phyloP scores from a whole-genome alignment of 2,888 invertebrate species.

The Notodonta ziczac region DNA sequence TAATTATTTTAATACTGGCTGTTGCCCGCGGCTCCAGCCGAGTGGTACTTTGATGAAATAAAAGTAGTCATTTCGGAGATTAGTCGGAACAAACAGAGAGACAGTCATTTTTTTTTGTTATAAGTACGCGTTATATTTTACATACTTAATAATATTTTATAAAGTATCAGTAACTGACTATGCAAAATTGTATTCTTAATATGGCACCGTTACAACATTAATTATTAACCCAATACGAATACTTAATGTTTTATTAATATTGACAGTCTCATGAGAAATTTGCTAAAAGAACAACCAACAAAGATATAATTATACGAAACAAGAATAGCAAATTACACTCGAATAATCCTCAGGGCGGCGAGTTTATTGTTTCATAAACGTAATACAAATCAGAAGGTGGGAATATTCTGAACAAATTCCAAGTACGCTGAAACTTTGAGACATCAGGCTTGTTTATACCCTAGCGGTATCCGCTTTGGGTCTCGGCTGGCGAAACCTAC shows the following conservation, averaged over 20 bases:
- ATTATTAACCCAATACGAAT: background rate
- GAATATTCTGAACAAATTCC: constrained; percentile 33
- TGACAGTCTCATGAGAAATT: constrained; percentile 22
- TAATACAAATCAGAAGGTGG: constrained; percentile 32
- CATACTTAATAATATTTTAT: too few relatives aligned
- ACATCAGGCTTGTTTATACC: constrained; percentile 7
- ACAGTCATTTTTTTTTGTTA: too few relatives aligned
- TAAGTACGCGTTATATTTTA: too few relatives aligned
- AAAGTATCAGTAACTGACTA: too few relatives aligned
- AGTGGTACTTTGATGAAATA: too few relatives aligned
- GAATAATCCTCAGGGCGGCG: constrained; percentile 24
- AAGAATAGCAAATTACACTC: constrained; percentile 27
- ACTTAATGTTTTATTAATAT: constrained; percentile 1
- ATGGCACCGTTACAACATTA: background rate
- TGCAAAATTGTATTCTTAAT: too few relatives aligned
- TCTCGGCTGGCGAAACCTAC: too few relatives aligned
- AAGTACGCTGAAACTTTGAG: constrained; percentile 33
- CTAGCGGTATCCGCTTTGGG: too few relatives aligned
- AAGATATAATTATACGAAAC: constrained; percentile 24
- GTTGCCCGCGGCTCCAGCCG: too few relatives aligned
- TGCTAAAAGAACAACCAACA: constrained; percentile 5
- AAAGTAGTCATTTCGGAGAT: too few relatives aligned
- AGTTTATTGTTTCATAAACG: constrained; percentile 33
- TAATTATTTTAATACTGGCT: too few relatives aligned
- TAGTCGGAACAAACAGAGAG: too few relatives aligned